A percentile compares a stretch with the other conserved stretches of the same genome.
Conservation (phyloP, 2,888 invertebrate species). For the Lobophora halterata region DNA sequence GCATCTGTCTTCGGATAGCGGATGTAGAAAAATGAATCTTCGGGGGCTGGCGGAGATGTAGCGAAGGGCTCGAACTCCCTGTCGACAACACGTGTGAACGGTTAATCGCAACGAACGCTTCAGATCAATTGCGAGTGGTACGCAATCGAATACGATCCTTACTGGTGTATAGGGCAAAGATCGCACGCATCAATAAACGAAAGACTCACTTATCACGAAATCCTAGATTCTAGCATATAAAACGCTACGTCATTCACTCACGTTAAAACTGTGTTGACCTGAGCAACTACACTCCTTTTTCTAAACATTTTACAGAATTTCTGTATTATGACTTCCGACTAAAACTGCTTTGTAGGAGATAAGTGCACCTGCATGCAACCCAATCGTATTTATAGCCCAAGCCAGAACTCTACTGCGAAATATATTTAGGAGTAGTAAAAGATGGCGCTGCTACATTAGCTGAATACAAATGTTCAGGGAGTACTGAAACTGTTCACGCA, state of each 20-base stretch:
- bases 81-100: conserved; percentile 27
- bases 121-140: conserved; percentile 1
- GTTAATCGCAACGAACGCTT: conserved; percentile 9
- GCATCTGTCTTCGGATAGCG: conserved; percentile 80
- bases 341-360: conserved; percentile 18
- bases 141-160: conserved; percentile 3
- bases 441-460: conserved; percentile 31
- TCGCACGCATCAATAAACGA: conserved; percentile 3
- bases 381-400: conserved; percentile 41
- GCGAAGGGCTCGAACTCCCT: conserved; percentile 75
- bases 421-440: conserved; percentile 25
- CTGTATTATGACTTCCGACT: conserved; percentile 18
- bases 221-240: background rate
- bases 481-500: conserved; percentile 42
- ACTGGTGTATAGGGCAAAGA: conserved; percentile 4
- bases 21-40: conserved; percentile 87
- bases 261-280: conserved; percentile 60
- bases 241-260: conserved; percentile 55
- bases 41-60: conserved; percentile 86
- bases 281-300: conserved; percentile 59
- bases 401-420: conserved; percentile 18
- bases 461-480: conserved; percentile 30
- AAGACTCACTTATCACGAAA: background rate
- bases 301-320: conserved; percentile 53
- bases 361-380: conserved; percentile 33